A percentile compares a stretch with the other conserved stretches of the same genome.
Evolutionary conservation across 2,888 invertebrate species (phyloP).

Genomic region (Boloria selene): DNA sequence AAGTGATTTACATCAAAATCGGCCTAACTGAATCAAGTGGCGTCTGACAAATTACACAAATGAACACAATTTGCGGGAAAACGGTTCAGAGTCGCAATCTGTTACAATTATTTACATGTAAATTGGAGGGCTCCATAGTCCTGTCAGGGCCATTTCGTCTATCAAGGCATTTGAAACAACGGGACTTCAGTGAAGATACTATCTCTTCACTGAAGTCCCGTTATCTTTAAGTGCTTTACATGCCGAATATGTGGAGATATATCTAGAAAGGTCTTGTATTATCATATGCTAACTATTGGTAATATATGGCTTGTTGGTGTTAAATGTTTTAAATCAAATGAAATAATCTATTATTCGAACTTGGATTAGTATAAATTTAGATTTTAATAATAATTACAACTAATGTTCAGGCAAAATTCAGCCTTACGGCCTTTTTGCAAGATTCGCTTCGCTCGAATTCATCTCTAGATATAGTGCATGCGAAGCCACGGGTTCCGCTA

Average conservation of each 20-base stretch:
- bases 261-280: slow-evolving; percentile 16
- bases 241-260: slow-evolving; percentile 23
- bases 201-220: too few species aligned
- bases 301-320: too few species aligned
- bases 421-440: too few species aligned
- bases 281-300: background rate
- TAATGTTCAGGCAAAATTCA: too few species aligned
- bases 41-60: slow-evolving; percentile 59
- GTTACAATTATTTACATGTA: slow-evolving; percentile 75
- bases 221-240: slow-evolving; percentile 23
- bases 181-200: slow-evolving; percentile 33
- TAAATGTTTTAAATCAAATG: too few species aligned
- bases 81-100: slow-evolving; percentile 60
- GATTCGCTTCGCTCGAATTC: too few species aligned
- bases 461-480: too few species aligned
- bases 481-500: too few species aligned
- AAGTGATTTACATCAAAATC: slow-evolving; percentile 53
- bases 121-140: slow-evolving; percentile 61
- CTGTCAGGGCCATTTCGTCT: slow-evolving; percentile 42
- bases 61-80: slow-evolving; percentile 62
- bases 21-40: slow-evolving; percentile 50
- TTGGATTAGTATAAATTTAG: too few species aligned
- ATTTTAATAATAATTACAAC: too few species aligned
- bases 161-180: slow-evolving; percentile 38
- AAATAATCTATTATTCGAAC: too few species aligned